phyloP scores from a whole-genome alignment of 2,888 invertebrate species.

The Eilema griseolum region DNA sequence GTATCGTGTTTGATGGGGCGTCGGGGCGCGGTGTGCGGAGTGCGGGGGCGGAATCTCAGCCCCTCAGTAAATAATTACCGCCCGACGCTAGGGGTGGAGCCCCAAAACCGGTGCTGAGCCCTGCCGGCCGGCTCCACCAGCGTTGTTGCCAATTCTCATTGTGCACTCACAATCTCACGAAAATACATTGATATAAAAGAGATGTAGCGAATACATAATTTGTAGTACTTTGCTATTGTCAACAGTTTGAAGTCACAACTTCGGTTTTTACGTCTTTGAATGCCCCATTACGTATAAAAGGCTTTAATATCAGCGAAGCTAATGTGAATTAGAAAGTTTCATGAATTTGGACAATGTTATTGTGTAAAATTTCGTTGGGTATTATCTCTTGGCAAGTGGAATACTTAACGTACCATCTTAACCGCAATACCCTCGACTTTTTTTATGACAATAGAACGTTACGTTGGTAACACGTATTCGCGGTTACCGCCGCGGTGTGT shows the following conservation, averaged over 20 bases:
- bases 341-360: conserved; percentile 17
- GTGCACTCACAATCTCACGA: conserved; percentile 44
- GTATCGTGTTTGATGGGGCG: conserved; percentile 50
- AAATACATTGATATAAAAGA: conserved; percentile 30
- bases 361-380: conserved; percentile 7
- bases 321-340: conserved; percentile 25
- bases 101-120: conserved; percentile 58
- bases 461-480: conserved; percentile 1
- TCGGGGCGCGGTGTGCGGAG: conserved; percentile 47
- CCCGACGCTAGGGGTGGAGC: conserved; percentile 71
- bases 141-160: conserved; percentile 53
- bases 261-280: conserved; percentile 18
- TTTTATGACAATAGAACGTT: conserved; percentile 1
- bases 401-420: conserved; percentile 3
- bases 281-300: conserved; percentile 23
- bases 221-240: conserved; percentile 26
- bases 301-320: conserved; percentile 19
- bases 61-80: conserved; percentile 83
- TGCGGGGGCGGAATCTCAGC: conserved; percentile 70
- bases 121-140: conserved; percentile 43
- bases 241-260: conserved; percentile 29
- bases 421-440: conserved; percentile 1
- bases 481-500: background rate
- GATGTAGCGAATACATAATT: conserved; percentile 43
- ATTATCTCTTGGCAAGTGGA: conserved; percentile 2